Base-by-base conservation (phyloP, 37 sponge, comb jelly and placozoan genomes). In the Hormiphora californensis region DNA sequence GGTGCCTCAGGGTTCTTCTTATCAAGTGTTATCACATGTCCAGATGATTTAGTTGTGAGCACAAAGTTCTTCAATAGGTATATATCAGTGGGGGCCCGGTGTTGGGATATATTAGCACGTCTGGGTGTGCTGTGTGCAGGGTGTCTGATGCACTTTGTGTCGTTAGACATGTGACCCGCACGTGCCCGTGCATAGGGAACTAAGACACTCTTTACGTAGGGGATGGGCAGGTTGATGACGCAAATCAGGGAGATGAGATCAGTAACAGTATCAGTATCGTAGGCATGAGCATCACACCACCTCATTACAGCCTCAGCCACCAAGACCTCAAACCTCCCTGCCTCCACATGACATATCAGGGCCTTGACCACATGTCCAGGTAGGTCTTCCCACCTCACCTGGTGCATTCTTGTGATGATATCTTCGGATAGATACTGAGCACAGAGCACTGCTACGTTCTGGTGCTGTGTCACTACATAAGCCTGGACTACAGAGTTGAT, bases 401-500 rank as follows among this genome's bases (percentile, higher is more conserved):
- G 67, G 67, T 65, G 67, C 4, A 65, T 65, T 7, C 30, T 27
- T 7, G 36, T 32, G 37, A 38, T 65, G 34, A 65, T 65, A 19
- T 21, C 12, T 17, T 36, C 21, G 15, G 28, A 36, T 36, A 65
- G 3, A 38, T 65, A 65, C 37, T 65, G 37, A 1, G 35, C 67
- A 32, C 67, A 65, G 9, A 65, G 37, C 67, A 4, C 5, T 39
- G 28, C 8, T 17, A 65, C 37, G 37, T 65, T 65, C 67, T 7
- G 67, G 17, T 65, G 67, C 9, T 32, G 21, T 7, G 67, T 65
- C 8, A 65, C 67, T 33, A 38, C 5, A 38, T 65, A 65, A 4
- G 67, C 35, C 67, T 65, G 67, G 67, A 65, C 38, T 1, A 65
- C 38, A 7, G 67, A 65, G 19, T 36, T 65, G 9, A 65, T 32